Evolutionary conservation across 2,113 vertebrate genomes (phyloP).

Genomic region (Hydropotes inermis): DNA sequence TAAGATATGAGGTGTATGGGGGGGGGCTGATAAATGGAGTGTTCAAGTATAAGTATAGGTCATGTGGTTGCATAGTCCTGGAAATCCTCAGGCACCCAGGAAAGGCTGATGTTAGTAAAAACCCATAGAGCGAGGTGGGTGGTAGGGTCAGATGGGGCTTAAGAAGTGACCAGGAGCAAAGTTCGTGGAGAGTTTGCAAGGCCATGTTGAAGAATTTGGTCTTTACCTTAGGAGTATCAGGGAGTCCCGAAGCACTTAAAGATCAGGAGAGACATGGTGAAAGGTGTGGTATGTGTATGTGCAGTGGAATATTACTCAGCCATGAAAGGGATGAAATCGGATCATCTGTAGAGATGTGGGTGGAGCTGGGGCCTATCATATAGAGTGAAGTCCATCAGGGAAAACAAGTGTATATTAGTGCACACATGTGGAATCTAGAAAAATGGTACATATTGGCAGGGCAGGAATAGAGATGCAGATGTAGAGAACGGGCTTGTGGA

Average conservation of each 20-base stretch:
- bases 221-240: background rate
- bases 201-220: background rate
- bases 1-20: background rate
- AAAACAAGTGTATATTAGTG: background rate
- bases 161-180: background rate
- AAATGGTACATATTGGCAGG: background rate
- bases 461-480: background rate
- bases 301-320: background rate
- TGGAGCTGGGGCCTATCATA: background rate
- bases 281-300: background rate
- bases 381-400: background rate
- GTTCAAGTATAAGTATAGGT: too few species aligned
- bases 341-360: background rate
- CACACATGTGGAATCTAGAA: background rate
- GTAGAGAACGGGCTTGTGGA: background rate
- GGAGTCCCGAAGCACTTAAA: background rate
- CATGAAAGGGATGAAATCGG: background rate
- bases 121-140: rapidly evolving
- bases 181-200: background rate
- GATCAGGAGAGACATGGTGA: background rate
- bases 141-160: background rate
- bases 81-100: background rate
- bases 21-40: background rate
- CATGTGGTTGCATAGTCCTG: background rate
- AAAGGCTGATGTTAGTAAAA: background rate